Percentiles rank a stretch among this genome's conserved stretches.
These are phyloP conservation scores for Rhea americana DNA, from an alignment of 2,113 vertebrate genomes.

Conservation along the genomic window DNA sequence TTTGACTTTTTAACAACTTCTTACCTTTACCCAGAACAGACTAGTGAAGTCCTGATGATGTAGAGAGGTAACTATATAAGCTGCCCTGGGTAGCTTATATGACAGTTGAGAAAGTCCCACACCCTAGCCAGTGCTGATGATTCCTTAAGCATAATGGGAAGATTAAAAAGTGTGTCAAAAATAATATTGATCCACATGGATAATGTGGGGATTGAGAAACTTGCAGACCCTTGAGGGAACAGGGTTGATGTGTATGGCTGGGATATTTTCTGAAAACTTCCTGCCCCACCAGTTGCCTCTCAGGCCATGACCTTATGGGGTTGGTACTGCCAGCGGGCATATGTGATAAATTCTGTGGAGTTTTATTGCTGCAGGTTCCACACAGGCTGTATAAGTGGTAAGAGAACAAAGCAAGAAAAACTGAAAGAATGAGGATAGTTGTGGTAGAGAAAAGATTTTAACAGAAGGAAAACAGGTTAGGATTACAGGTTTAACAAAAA, in stretches of 20 bases:
- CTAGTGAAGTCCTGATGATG: background rate
- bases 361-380: background rate
- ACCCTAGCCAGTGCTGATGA: background rate
- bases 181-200: background rate
- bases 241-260: background rate
- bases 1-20: background rate
- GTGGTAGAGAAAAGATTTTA: background rate
- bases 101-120: background rate
- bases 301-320: too few species aligned
- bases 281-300: background rate
- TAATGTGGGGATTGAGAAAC: background rate
- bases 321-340: background rate
- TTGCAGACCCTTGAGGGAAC: background rate
- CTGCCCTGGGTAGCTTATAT: background rate
- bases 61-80: background rate
- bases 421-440: background rate
- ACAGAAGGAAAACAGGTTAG: background rate
- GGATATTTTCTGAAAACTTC: background rate
- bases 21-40: background rate
- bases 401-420: background rate
- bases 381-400: background rate
- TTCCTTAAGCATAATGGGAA: background rate
- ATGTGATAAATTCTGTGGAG: fast-evolving
- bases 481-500: too few species aligned
- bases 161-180: background rate